Evolutionary conservation across 2,113 vertebrate species (phyloP).

Genomic region (Aptenodytes forsteri): DNA sequence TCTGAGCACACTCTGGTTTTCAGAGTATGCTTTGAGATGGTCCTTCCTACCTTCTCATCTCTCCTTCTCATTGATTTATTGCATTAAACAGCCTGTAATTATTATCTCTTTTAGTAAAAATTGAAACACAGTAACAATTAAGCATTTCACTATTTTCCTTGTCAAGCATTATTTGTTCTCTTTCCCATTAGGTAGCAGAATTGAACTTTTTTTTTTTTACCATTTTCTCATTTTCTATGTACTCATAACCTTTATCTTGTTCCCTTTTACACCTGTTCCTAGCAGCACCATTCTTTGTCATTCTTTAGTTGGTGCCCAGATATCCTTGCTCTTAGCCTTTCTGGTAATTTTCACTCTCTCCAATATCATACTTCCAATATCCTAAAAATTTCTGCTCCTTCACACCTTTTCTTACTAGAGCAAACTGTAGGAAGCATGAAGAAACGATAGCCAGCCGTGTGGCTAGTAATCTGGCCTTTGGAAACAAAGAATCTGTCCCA

Average conservation of each 20-base stretch:
- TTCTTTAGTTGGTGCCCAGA: background rate
- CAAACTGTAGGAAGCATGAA: conserved; percentile 15
- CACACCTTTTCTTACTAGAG: background rate
- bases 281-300: background rate
- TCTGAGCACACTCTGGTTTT: background rate
- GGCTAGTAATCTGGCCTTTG: background rate
- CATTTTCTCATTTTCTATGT: background rate
- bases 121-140: background rate
- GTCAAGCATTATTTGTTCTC: conserved; percentile 35
- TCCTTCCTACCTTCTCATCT: background rate
- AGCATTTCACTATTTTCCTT: conserved; percentile 6
- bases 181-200: background rate
- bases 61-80: conserved; percentile 20
- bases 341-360: background rate
- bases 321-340: background rate
- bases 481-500: background rate
- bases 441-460: background rate
- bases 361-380: background rate
- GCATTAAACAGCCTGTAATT: conserved; percentile 12
- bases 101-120: conserved; percentile 27
- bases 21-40: background rate
- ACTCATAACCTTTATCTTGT: background rate
- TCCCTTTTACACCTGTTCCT: background rate
- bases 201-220: background rate
- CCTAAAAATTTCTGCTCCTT: conserved; percentile 5